These are phyloP conservation scores for Rynchops niger DNA, from an alignment of 2,113 vertebrate genomes.

Conservation along the genomic window DNA sequence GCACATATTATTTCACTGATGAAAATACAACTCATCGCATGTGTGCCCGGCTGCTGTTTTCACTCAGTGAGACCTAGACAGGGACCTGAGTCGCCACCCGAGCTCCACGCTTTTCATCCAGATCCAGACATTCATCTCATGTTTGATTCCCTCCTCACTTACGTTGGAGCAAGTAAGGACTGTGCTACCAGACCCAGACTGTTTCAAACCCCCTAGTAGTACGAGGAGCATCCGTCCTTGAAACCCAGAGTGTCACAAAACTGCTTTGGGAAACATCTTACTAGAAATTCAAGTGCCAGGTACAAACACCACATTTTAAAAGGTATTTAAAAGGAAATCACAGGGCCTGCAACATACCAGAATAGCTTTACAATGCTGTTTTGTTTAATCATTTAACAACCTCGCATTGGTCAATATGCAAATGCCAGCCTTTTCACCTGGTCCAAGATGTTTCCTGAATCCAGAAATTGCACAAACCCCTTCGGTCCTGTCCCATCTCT, in stretches of 20 bases:
- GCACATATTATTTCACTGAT: neutral
- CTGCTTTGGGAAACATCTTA: neutral
- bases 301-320: neutral
- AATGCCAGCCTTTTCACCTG: neutral
- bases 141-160: neutral
- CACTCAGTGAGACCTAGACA: neutral
- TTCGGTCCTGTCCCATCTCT: neutral
- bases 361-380: neutral
- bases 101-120: neutral
- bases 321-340: neutral
- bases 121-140: neutral
- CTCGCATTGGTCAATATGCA: neutral
- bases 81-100: neutral
- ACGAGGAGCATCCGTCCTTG: neutral
- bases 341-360: neutral
- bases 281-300: neutral
- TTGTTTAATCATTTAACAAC: neutral
- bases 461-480: neutral
- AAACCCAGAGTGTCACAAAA: neutral
- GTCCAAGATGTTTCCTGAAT: neutral
- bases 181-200: fast-evolving
- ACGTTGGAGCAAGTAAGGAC: fast-evolving
- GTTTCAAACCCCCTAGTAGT: neutral
- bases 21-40: neutral
- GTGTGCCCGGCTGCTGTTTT: neutral